Base-by-base conservation (phyloP, 1,140 invertebrate genomes). In the Drosophila gunungcola region DNA sequence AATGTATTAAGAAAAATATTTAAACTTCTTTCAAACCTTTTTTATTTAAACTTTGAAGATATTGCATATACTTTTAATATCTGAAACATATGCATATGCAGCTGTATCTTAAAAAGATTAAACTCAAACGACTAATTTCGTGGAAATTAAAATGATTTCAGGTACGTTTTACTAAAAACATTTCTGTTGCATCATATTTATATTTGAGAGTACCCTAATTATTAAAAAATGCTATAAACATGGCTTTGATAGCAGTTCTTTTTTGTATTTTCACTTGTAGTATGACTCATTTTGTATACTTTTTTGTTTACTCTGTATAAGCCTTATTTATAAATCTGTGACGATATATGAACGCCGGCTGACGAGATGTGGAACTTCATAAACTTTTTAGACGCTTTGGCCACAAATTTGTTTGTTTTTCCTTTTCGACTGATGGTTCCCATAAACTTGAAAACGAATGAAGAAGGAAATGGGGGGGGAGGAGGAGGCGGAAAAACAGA, bases 341-440 rank as follows among this genome's bases (percentile, higher is more conserved):
- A 39, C 45, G 25, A 81, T 73, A 60, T 54, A 54, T 29, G n/a
- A 25, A 38, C 42, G 34, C 32, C 58, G 25, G 1, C 49, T 43
- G 49, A 36, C 39, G 49, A 73, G 48, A 52, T 46, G 36, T 46
- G 36, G 49, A 83, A 84, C 70, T 76, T 79, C 56, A 83, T 83
- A 69, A 84, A 79, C 63, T 68, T 73, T 70, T 70, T 38, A 51
- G 32, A 27, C 41, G 13, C 46, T 68, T 68, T 21, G 34, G 43
- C 39, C 52, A 46, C 46, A 52, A 41, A 12, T 49, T 41, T 76
- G 43, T 60, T 60, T 60, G 38, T 60, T 38, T 61, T 58, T 75
- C 45, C 45, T 27, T 54, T 32, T 53, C 32, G n/a, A 21, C 36
- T 60, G 16, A 54, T 61, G 41, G 53, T 55, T 75, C 57, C 29